Evolutionary conservation across 1,140 invertebrate genomes (phyloP), one percentile per base, ranked within the genome.

Genomic region (Sitobion miscanthi): DNA sequence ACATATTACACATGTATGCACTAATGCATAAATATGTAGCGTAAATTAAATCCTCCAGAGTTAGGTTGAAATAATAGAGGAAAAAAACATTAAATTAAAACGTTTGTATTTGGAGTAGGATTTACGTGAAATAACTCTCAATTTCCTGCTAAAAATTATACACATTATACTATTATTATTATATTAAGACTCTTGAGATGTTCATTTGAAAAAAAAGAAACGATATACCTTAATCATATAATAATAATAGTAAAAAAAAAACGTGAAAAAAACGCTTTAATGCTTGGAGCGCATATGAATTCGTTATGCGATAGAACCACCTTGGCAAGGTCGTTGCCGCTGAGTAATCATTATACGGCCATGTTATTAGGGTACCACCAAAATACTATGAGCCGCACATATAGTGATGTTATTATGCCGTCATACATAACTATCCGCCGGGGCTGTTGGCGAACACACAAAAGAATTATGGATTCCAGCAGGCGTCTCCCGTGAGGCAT

Each of bases 291-390:
- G 54, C 25, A 85, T 86, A 86, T 93, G 77, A 85, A 93, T 93
- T 93, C 35, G 91, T 93, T 93, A 93, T 93, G 82, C 91, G 82
- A 93, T 85, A 52, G 23, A 93, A 93, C 77, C 35, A 93, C 91
- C 91, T 93, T 93, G 91, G 35, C 91, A 93, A 93, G 91, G 91
- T 93, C 91, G 91, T 93, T 93, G 91, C 82, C 82, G 91, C 91
- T 42, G 82, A 69, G 47, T 93, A 86, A 57, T 93, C 82, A 86
- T 93, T 54, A 93, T 93, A 54, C 38, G 38, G 21, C 20, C 20
- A 7, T 85, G 82, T 93, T 93, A 85, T 93, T 93, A 93, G 91
- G 49, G 91, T 93, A 93, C 82, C 88, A 89, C 14, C n/a, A 77
- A 77, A 77, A 77, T n/a, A 89, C 88, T 21, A 9, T 23, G 49